Base-by-base conservation (phyloP, 2,888 invertebrate genomes). In the Incurvaria masculella region DNA sequence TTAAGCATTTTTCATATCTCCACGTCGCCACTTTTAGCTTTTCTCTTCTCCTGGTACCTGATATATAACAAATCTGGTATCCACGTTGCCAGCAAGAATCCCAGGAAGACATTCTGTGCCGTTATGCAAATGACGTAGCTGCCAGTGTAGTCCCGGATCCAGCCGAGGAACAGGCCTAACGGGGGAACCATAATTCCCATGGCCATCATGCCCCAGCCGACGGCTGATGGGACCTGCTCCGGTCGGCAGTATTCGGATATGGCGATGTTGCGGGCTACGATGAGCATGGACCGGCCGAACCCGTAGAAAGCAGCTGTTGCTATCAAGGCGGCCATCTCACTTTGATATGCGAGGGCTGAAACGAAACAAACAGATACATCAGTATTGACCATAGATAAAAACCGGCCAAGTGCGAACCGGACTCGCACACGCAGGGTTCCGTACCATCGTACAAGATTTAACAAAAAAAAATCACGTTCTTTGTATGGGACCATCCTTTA, bases 141-240 rank as follows among this genome's bases (percentile, higher is more conserved):
- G 16, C 67, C 72, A 1, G 83, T 82, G 47, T 73, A 80, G 59
- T 89, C 89, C 56, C 87, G 80, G 45, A 88, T 71, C 81, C 84
- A 85, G 18, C 88, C 86, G 58, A 75, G 60, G 68, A 81, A 66
- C 53, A 86, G 86, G 1, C 88, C 88, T 1, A 84, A 60, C 1
- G 83, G 81, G 5, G 87, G 83, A 0, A 87, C 85, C 26, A 85
- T 75, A 2, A 88, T 60, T 2, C 87, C 88, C 73, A 88, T 88
- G 1, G 82, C 78, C 44, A 88, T 74, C 88, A 88, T 88, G 54
- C 86, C 87, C 2, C 88, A 69, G 1, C 88, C 88, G 2, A 88
- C 78, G 0, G 87, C 88, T 1, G 87, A 84, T 0, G 88, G 84
- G 1, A 88, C 84, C 51, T 82, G 74, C 1, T 76, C 75, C 52